These are phyloP conservation scores for Sander vitreus DNA, from an alignment of 2,113 vertebrate genomes.

Conservation along the genomic window DNA sequence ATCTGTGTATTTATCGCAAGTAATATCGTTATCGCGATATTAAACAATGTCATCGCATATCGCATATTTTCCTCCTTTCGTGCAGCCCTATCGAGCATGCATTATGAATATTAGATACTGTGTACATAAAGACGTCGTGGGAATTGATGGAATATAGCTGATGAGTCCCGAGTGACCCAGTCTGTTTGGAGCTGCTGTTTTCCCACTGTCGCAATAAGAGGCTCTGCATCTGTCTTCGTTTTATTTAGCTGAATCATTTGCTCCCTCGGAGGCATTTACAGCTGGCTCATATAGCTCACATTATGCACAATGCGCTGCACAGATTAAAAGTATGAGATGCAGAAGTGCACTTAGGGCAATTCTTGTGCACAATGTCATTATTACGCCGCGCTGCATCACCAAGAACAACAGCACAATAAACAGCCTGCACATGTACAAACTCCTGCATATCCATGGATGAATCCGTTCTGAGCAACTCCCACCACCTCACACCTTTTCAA, in stretches of 20 bases:
- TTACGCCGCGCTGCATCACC: neutral
- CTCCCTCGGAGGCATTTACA: slow-evolving; percentile 46
- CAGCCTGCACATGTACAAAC: neutral
- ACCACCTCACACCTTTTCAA: neutral
- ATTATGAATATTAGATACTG: neutral
- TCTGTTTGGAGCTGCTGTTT: slow-evolving; percentile 32
- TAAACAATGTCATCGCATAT: no score
- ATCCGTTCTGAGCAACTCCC: neutral
- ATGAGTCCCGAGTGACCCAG: slow-evolving; percentile 12
- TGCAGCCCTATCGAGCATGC: neutral
- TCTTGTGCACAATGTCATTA: neutral
- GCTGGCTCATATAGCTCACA: slow-evolving; percentile 31
- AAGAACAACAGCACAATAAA: neutral
- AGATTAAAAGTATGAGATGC: slow-evolving; percentile 13
- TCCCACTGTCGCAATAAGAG: slow-evolving; percentile 29
- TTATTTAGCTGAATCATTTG: slow-evolving; percentile 55
- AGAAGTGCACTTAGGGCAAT: neutral
- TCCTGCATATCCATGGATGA: no score
- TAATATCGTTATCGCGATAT: no score
- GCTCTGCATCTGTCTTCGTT: slow-evolving; percentile 43
- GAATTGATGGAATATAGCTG: slow-evolving; percentile 17
- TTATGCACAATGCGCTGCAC: slow-evolving; percentile 35
- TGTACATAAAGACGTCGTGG: neutral
- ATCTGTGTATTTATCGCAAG: no score
- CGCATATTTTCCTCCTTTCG: no score